Conservation (phyloP, 2,888 invertebrate genomes). For the Dolomedes plantarius region DNA sequence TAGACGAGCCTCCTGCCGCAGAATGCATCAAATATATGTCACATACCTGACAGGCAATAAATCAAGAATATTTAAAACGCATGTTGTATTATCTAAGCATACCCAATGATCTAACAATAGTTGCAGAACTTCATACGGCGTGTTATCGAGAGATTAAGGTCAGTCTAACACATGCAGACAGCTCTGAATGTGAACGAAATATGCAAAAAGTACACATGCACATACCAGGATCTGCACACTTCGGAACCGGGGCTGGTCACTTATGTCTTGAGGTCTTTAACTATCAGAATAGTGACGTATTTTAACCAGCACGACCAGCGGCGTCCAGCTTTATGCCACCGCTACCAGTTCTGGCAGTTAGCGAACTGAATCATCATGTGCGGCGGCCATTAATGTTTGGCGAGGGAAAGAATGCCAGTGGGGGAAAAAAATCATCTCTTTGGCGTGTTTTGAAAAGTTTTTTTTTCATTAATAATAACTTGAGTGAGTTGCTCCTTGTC, state of each 20-base stretch:
- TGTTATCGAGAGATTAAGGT: background rate
- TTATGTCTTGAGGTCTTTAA: background rate
- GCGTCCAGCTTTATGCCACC: constrained; percentile 3
- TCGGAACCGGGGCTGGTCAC: background rate
- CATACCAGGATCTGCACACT: background rate
- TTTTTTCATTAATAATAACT: no score
- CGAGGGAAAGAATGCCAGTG: background rate
- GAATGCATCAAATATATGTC: background rate
- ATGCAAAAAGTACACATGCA: background rate
- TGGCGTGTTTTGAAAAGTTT: background rate
- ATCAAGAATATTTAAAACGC: background rate
- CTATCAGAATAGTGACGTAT: background rate
- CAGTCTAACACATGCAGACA: background rate
- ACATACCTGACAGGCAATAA: background rate
- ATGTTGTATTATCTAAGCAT: background rate
- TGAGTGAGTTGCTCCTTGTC: no score
- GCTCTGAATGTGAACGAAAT: background rate
- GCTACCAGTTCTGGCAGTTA: constrained; percentile 4
- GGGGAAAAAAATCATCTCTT: background rate
- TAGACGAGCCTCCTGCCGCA: no score
- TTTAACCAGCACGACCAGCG: background rate
- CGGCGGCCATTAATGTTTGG: constrained; percentile 3
- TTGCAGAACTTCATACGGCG: background rate
- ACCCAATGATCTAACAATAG: background rate
- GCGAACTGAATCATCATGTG: background rate